These are phyloP conservation scores for Ceyx melanurus DNA, from an alignment of 2,113 vertebrate genomes.

Conservation along the genomic window DNA sequence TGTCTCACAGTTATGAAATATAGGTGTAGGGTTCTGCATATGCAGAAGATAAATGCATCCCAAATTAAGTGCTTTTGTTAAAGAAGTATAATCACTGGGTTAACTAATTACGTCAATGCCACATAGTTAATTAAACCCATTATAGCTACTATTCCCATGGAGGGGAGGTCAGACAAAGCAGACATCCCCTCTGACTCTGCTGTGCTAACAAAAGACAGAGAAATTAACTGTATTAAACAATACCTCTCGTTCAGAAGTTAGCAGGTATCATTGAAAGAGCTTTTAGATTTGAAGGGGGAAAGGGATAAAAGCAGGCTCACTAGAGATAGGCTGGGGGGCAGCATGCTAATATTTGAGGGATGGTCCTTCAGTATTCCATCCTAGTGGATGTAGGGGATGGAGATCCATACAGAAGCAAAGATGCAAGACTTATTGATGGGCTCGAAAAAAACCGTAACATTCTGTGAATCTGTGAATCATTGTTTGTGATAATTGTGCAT, in stretches of 20 bases:
- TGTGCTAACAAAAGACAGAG: conserved; percentile 68
- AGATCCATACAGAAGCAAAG: background rate
- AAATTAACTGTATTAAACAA: conserved; percentile 74
- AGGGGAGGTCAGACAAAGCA: conserved; percentile 74
- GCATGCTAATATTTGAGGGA: background rate
- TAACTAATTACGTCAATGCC: conserved; percentile 81
- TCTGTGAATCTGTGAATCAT: background rate
- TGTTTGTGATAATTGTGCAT: background rate
- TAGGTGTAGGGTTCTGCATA: conserved; percentile 53
- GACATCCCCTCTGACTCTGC: conserved; percentile 44
- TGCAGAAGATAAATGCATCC: conserved; percentile 67
- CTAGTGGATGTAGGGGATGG: background rate
- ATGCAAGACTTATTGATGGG: background rate
- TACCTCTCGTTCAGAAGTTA: background rate
- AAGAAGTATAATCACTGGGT: conserved; percentile 76
- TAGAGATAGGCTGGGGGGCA: background rate
- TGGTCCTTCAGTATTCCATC: background rate
- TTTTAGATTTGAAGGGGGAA: background rate
- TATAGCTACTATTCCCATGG: conserved; percentile 76
- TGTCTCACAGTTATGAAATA: conserved; percentile 78
- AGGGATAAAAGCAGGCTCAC: background rate
- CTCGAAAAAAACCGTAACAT: too few species aligned
- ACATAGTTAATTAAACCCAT: conserved; percentile 84
- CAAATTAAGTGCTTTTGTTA: conserved; percentile 81
- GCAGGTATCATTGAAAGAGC: background rate